Conservation (phyloP, 2,797 vertebrate species). For the Neosilurus hyrtlii region DNA sequence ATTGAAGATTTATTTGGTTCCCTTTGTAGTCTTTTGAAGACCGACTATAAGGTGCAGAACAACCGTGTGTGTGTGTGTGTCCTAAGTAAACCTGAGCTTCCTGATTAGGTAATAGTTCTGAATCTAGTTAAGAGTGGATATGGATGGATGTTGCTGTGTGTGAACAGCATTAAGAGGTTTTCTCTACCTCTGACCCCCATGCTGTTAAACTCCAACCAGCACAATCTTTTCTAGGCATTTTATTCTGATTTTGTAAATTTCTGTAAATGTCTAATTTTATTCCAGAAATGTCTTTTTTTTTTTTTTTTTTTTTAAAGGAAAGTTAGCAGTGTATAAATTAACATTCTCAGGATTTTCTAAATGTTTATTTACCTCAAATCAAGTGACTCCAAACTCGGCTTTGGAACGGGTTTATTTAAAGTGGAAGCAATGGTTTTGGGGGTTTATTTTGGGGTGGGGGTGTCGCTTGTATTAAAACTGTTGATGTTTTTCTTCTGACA, state of each 20-base stretch:
- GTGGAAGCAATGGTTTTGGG: neutral
- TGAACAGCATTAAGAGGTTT: neutral
- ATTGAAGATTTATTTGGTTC: too few species aligned
- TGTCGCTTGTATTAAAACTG: neutral
- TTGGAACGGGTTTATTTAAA: neutral
- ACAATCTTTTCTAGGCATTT: conserved; percentile 4
- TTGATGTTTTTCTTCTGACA: neutral
- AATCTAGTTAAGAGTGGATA: neutral
- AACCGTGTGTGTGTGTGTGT: too few species aligned
- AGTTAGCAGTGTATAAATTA: neutral
- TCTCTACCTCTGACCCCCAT: neutral
- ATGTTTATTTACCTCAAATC: conserved; percentile 5
- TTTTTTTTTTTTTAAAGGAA: neutral
- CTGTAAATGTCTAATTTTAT: conserved; percentile 1
- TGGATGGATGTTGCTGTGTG: neutral
- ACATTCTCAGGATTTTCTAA: conserved; percentile 44
- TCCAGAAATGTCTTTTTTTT: neutral
- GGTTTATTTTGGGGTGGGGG: too few species aligned
- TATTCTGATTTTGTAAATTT: conserved; percentile 2
- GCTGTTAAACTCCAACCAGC: conserved; percentile 18
- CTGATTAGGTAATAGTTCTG: neutral
- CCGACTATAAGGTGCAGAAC: neutral
- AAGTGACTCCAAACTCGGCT: neutral
- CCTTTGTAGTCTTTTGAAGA: neutral
- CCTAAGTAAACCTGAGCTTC: neutral